Conservation (phyloP, 2,888 invertebrate genomes). For the Sceliomorpha sp. region DNA sequence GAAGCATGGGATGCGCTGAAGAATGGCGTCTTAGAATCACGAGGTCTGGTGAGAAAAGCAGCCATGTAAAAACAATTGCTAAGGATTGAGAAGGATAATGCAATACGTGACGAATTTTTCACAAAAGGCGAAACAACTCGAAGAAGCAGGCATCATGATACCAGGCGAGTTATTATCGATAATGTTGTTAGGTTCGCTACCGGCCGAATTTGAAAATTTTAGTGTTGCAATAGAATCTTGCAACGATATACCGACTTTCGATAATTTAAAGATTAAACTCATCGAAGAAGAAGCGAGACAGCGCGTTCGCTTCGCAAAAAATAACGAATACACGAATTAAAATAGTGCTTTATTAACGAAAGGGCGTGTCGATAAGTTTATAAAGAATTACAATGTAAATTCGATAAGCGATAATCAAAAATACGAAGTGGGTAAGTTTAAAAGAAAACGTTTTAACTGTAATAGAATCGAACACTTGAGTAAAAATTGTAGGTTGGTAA, state of each 20-base stretch:
- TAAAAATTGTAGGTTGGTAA: constrained; percentile 6
- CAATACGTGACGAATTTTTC: constrained; percentile 46
- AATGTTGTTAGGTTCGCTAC: too few relatives aligned
- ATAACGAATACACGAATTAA: constrained; percentile 3
- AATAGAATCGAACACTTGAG: constrained; percentile 29
- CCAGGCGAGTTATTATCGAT: too few relatives aligned
- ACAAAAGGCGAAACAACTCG: constrained; percentile 48
- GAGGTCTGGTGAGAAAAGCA: constrained; percentile 56
- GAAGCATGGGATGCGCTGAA: constrained; percentile 32
- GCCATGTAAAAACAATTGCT: constrained; percentile 52
- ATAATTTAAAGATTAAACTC: constrained; percentile 36
- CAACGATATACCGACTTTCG: constrained; percentile 35
- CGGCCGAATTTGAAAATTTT: too few relatives aligned
- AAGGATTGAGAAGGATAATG: constrained; percentile 52
- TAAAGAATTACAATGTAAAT: neutral
- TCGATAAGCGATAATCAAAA: neutral
- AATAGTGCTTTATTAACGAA: constrained; percentile 20
- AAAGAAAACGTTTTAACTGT: constrained; percentile 36
- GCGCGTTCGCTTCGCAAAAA: neutral
- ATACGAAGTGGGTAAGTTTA: constrained; percentile 11
- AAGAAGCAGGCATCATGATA: constrained; percentile 57
- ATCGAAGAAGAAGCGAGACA: constrained; percentile 44
- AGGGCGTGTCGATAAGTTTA: neutral
- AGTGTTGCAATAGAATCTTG: constrained; percentile 28
- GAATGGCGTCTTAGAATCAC: constrained; percentile 39